These are phyloP conservation scores for Brienomyrus brachyistius DNA, from an alignment of 2,113 vertebrate genomes.

Conservation along the genomic window DNA sequence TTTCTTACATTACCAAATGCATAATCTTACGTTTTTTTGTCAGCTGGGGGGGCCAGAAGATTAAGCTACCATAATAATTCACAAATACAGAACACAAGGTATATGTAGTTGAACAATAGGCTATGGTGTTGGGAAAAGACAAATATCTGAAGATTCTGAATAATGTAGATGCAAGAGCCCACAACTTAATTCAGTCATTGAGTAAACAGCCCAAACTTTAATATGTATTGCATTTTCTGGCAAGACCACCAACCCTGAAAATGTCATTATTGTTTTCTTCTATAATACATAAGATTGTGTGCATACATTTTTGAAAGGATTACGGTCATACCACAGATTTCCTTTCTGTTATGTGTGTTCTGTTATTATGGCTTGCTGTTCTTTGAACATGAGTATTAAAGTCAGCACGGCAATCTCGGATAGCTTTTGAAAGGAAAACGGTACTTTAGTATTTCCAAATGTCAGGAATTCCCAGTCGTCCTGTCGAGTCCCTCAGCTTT, in stretches of 20 bases:
- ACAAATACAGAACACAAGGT: background rate
- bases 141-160: background rate
- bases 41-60: background rate
- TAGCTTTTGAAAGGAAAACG: constrained; percentile 1
- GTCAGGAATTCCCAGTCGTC: constrained; percentile 4
- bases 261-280: background rate
- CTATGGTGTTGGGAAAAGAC: background rate
- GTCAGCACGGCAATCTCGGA: background rate
- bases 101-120: background rate
- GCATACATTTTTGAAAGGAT: background rate
- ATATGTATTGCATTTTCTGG: background rate
- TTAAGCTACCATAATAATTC: background rate
- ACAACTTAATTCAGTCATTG: background rate
- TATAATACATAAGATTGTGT: background rate
- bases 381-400: background rate
- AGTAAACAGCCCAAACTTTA: background rate
- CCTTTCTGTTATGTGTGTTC: background rate
- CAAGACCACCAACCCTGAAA: background rate
- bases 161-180: background rate
- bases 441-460: background rate
- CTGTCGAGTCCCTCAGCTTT: background rate
- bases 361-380: background rate
- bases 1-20: background rate
- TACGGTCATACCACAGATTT: background rate
- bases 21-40: background rate